Percentiles rank a stretch among this genome's conserved stretches.
Conservation (phyloP, 2,888 invertebrate genomes). For the Apoda limacodes region DNA sequence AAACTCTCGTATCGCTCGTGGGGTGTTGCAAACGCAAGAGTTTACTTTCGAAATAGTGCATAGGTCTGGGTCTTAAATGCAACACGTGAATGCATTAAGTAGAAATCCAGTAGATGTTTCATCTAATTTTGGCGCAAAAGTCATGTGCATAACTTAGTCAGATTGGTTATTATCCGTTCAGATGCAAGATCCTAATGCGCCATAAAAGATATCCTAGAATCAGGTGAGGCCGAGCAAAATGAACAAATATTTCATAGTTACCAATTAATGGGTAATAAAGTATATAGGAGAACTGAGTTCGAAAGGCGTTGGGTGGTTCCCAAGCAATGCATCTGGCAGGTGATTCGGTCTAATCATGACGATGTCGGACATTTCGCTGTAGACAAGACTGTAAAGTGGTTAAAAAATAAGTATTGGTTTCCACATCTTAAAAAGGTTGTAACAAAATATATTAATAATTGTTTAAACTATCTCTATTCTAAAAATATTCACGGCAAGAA, state of each 20-base stretch:
- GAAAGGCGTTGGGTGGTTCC: conserved; percentile 22
- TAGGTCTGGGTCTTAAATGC: conserved; percentile 17
- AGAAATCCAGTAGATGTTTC: conserved; percentile 11
- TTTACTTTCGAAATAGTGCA: conserved; percentile 25
- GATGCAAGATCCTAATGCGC: conserved; percentile 11
- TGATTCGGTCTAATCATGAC: conserved; percentile 14
- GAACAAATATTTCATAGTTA: conserved; percentile 16
- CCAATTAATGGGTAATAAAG: conserved; percentile 15
- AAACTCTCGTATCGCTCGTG: conserved; percentile 25
- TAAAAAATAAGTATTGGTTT: conserved; percentile 15
- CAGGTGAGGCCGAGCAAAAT: conserved; percentile 15
- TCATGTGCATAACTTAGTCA: conserved; percentile 17
- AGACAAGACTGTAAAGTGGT: conserved; percentile 13
- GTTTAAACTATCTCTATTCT: conserved; percentile 13
- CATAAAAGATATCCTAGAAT: conserved; percentile 9
- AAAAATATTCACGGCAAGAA: conserved; percentile 5
- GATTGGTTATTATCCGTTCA: conserved; percentile 18
- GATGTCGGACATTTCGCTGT: conserved; percentile 17
- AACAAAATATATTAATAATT: conserved; percentile 15
- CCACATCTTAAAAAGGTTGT: conserved; percentile 10
- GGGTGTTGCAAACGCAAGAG: conserved; percentile 28
- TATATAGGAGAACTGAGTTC: conserved; percentile 18
- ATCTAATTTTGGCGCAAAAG: conserved; percentile 2
- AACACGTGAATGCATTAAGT: conserved; percentile 17
- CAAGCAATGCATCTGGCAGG: conserved; percentile 17